phyloP scores from a whole-genome alignment of 2,888 invertebrate species.

The Chymomyza fuscimana region DNA sequence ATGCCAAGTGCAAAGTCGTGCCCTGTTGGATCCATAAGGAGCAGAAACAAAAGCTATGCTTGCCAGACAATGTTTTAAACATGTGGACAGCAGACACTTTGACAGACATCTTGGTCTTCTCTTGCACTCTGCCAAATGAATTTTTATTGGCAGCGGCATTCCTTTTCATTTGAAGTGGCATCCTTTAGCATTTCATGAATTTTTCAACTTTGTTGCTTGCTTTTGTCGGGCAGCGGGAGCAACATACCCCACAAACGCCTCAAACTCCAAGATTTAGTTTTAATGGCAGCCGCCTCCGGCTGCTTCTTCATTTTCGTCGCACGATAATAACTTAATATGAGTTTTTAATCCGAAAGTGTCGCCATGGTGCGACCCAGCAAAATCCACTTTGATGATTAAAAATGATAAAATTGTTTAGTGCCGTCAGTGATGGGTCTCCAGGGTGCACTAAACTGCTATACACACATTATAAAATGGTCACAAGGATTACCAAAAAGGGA shows the following conservation, averaged over 20 bases:
- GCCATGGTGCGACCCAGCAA: conserved; percentile 37
- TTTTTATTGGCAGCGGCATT: conserved; percentile 60
- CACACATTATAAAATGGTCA: conserved; percentile 80
- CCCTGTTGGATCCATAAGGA: conserved; percentile 11
- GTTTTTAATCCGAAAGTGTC: conserved; percentile 74
- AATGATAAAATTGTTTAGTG: conserved; percentile 79
- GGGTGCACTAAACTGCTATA: conserved; percentile 79
- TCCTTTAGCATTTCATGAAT: conserved; percentile 53
- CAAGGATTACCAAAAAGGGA: conserved; percentile 65
- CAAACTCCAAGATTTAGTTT: neutral
- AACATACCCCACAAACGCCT: neutral
- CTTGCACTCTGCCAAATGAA: conserved; percentile 49
- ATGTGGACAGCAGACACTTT: conserved; percentile 33
- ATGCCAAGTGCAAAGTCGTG: conserved; percentile 47
- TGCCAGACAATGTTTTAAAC: conserved; percentile 64
- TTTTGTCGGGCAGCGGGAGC: neutral
- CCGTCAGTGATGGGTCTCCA: conserved; percentile 73
- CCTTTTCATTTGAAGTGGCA: conserved; percentile 34
- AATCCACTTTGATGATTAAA: conserved; percentile 77
- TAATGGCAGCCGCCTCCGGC: neutral
- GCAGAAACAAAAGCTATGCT: neutral
- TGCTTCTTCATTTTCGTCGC: conserved; percentile 10
- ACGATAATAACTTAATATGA: conserved; percentile 78
- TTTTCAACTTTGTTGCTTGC: conserved; percentile 44
- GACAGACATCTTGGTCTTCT: conserved; percentile 31